These are phyloP conservation scores for Pseudonaja textilis DNA, from an alignment of 2,113 vertebrate species.

Conservation along the genomic window DNA sequence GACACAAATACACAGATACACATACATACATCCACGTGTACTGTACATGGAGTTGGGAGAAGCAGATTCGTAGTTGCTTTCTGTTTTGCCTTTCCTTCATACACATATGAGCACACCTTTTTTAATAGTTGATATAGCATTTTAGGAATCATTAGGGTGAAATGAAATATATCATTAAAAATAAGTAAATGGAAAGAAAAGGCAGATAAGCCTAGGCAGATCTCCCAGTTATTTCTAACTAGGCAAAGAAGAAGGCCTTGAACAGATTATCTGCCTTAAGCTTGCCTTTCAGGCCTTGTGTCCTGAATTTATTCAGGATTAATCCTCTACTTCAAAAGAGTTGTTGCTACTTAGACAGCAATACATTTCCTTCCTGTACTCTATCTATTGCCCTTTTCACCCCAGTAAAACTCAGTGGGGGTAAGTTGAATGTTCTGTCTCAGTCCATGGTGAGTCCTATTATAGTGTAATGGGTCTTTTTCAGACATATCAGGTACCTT, in stretches of 20 bases:
- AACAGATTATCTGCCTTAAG: conserved; percentile 51
- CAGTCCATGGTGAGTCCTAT: not conserved
- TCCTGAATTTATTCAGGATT: conserved; percentile 49
- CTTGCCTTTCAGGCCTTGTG: conserved; percentile 43
- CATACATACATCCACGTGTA: not conserved
- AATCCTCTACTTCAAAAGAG: conserved; percentile 51
- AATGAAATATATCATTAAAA: conserved; percentile 41
- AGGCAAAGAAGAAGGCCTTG: conserved; percentile 39
- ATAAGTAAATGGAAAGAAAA: not conserved
- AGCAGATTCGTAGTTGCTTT: not conserved
- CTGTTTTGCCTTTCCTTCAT: not conserved
- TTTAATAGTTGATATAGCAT: not conserved
- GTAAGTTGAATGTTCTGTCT: conserved; percentile 3
- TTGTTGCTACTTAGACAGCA: conserved; percentile 33
- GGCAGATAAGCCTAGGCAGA: conserved; percentile 31
- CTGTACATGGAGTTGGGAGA: not conserved
- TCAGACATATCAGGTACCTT: conserved; percentile 20
- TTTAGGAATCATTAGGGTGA: conserved; percentile 34
- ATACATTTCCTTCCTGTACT: conserved; percentile 30
- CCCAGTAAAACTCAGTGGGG: not conserved
- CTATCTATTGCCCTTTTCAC: conserved; percentile 13
- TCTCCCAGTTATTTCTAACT: conserved; percentile 28
- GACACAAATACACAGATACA: not conserved
- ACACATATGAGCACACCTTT: not conserved
- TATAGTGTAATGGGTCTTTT: not conserved